Base-by-base conservation (phyloP, 2,113 vertebrate genomes). In the Corythornis vintsioides region DNA sequence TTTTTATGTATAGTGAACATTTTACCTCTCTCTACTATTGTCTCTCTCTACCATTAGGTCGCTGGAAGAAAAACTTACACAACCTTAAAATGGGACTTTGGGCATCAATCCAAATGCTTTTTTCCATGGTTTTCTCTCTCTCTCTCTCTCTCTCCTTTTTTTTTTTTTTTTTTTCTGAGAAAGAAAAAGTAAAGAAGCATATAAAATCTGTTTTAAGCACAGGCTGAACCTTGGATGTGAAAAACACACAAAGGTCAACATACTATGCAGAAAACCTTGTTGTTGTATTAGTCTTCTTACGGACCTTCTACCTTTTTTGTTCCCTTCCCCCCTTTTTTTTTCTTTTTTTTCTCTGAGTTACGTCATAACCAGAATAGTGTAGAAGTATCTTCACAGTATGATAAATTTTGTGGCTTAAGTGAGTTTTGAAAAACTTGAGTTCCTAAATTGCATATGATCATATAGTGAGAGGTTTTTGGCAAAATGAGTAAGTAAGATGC, bases 21-120 rank as follows among this genome's bases (percentile, higher is more conserved):
- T 93, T 93, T 73, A 82, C 67, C 11, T 7, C 29, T 61, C 31
- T 57, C 29, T 80, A 13, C 53, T 26, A 74, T 74, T 95, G 75
- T 91, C 33, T 71, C 61, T 83, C n/a, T 67, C 24, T 88, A 25
- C 52, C 73, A 81, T 93, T 93, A 92, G 29, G 33, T 80, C 69
- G 59, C 31, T 70, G 35, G 24, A 25, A 84, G 22, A 81, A 78
- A 75, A 95, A 17, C 69, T 64, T 26, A n/a, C 14, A 83, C 22
- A 86, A 74, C 57, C 50, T 82, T 65, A 92, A 92, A 96, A 96
- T 92, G 35, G 74, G 21, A 86, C 28, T 86, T 90, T n/a, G 42
- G 90, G 88, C 66, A 92, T 72, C 28, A 89, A 72, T 90, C 86
- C 86, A 96, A 95, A 76, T 72, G 69, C 7, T 63, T 78, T 85